Evolutionary conservation across 2,113 vertebrate genomes (phyloP).

Genomic region (Drymodes brunneopygia): DNA sequence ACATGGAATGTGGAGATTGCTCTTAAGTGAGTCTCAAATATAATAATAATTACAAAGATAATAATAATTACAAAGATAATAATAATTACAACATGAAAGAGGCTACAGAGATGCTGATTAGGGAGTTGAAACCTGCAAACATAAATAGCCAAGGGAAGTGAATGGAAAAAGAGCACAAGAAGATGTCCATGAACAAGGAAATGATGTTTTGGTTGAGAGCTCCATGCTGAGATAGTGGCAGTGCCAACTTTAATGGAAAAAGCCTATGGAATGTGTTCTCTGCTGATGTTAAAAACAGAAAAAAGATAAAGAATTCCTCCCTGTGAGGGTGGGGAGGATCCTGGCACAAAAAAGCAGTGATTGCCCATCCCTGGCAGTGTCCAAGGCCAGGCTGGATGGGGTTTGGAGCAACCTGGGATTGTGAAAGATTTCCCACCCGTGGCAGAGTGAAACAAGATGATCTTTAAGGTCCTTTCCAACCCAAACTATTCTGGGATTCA

Average conservation of each 20-base stretch:
- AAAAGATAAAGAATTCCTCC: background rate
- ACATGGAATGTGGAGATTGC: accelerated
- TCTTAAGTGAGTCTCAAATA: background rate
- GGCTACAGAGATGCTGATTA: background rate
- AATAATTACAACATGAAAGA: background rate
- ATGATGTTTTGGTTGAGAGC: background rate
- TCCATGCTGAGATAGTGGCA: background rate
- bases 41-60: background rate
- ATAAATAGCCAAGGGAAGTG: background rate
- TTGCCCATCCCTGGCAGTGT: background rate
- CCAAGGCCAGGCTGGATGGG: accelerated
- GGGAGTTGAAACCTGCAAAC: background rate
- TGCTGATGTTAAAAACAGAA: background rate
- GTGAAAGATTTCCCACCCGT: background rate
- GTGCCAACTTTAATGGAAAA: background rate
- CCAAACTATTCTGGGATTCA: background rate
- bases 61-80: background rate
- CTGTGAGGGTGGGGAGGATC: background rate
- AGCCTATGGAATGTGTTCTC: background rate
- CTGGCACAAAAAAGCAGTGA: background rate
- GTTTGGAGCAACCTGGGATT: accelerated
- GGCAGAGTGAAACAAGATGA: background rate
- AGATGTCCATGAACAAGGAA: background rate
- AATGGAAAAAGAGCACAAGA: background rate
- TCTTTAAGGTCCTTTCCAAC: background rate